These are phyloP conservation scores for Neogale vison DNA, from an alignment of 2,113 vertebrate genomes.

Conservation along the genomic window DNA sequence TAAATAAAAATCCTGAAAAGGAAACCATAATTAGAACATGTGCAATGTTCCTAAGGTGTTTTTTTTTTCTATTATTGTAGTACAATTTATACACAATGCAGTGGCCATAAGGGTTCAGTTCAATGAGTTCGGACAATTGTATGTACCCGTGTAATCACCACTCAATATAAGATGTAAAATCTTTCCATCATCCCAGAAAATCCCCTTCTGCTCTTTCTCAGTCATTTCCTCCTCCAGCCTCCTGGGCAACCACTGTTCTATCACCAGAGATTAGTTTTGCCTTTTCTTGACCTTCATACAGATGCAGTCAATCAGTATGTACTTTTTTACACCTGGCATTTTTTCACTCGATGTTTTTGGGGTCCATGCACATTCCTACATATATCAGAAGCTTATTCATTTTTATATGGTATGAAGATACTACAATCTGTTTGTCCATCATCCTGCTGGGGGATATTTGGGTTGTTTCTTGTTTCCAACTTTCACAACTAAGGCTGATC, in stretches of 20 bases:
- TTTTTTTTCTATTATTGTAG: neutral
- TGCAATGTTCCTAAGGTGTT: neutral
- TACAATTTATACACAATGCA: neutral
- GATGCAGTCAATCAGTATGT: neutral
- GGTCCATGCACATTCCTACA: neutral
- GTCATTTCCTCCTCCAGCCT: neutral
- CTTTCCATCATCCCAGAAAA: neutral
- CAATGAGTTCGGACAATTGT: neutral
- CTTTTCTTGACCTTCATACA: neutral
- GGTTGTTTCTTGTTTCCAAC: neutral
- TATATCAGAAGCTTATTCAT: neutral
- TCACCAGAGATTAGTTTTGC: neutral
- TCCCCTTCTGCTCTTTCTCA: neutral
- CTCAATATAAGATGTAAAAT: neutral
- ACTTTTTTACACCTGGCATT: neutral
- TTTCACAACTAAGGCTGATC: neutral
- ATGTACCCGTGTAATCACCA: neutral
- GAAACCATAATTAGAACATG: neutral
- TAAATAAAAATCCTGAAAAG: conserved; percentile 29
- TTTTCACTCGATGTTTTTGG: neutral
- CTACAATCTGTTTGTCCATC: neutral
- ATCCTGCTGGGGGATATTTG: neutral
- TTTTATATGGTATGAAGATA: conserved; percentile 8
- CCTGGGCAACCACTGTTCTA: neutral
- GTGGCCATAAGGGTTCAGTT: neutral